Conservation (phyloP, 2,797 vertebrate genomes). For the Kryptolebias ocellatus region DNA sequence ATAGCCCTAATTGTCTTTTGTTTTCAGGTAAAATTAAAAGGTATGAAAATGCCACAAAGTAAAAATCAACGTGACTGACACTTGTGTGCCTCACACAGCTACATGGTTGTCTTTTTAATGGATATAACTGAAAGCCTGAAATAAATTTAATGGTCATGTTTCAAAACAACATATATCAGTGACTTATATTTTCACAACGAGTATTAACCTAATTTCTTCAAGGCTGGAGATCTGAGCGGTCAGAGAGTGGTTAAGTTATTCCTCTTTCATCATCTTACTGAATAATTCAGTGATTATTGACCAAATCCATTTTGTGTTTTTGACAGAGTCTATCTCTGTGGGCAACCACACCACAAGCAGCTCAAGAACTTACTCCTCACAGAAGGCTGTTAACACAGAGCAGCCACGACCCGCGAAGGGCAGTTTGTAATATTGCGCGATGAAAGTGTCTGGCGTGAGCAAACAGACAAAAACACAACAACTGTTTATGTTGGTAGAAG, state of each 20-base stretch:
- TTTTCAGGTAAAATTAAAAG: no score
- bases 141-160: no score
- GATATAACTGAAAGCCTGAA: no score
- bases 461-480: conserved; percentile 38
- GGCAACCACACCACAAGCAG: conserved; percentile 49
- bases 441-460: conserved; percentile 39
- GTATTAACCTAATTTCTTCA: conserved; percentile 27
- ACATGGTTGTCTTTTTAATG: no score
- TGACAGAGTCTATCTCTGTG: conserved; percentile 47
- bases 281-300: conserved; percentile 83
- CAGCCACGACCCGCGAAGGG: conserved; percentile 22
- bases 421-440: not conserved
- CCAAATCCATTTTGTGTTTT: conserved; percentile 65
- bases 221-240: conserved; percentile 40
- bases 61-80: no score
- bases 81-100: no score
- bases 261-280: conserved; percentile 64
- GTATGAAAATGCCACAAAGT: no score
- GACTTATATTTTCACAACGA: conserved; percentile 19
- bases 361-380: conserved; percentile 61
- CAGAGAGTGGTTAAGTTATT: conserved; percentile 54
- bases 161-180: no score
- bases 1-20: no score
- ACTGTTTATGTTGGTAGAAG: conserved; percentile 6
- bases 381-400: conserved; percentile 59